Evolutionary conservation across 2,888 invertebrate genomes (phyloP), one percentile per base, ranked within the genome.

Genomic region (Polydrusus cervinus): DNA sequence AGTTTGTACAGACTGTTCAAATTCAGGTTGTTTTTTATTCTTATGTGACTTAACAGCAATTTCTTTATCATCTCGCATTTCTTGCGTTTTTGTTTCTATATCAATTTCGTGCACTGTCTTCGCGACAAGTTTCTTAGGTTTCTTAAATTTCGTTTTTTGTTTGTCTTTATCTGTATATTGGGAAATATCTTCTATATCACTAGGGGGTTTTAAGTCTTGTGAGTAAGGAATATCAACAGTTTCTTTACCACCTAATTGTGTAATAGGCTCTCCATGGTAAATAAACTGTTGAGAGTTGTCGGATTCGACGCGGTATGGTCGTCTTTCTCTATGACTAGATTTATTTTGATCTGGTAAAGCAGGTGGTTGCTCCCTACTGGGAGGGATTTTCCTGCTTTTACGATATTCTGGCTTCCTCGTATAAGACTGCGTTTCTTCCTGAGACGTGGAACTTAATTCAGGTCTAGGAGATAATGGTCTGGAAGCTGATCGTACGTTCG

Each of bases 201-300:
- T 84, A 83, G 78, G 74, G 71, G 71, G 71, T 79, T 80, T 79
- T 78, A 83, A 83, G 82, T 82, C 84, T 83, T 83, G 79, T 78
- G 64, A 65, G 51, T 75, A 75, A 77, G 78, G 78, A 78, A 79
- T 70, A 78, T 79, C 82, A 79, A 75, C 77, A 78, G 75, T 72
- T 78, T 81, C 79, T 69, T 78, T 80, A 83, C 83, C 85, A 81
- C 83, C 84, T 80, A 80, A 79, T 78, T 49, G 30, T 43, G 74
- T 67, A 71, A 77, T 81, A 82, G 83, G 82, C 85, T 87, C 86
- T 86, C 85, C 86, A 79, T 79, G 85, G 82, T 82, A 81, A 79
- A 71, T 78, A 62, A 79, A 75, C 79, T 78, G 77, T 75, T 81
- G 82, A 81, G 79, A 76, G 75, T 77, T 51, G 76, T 82, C 81